Base-by-base conservation (phyloP, 2,113 vertebrate species). In the Coptodon rendalli region DNA sequence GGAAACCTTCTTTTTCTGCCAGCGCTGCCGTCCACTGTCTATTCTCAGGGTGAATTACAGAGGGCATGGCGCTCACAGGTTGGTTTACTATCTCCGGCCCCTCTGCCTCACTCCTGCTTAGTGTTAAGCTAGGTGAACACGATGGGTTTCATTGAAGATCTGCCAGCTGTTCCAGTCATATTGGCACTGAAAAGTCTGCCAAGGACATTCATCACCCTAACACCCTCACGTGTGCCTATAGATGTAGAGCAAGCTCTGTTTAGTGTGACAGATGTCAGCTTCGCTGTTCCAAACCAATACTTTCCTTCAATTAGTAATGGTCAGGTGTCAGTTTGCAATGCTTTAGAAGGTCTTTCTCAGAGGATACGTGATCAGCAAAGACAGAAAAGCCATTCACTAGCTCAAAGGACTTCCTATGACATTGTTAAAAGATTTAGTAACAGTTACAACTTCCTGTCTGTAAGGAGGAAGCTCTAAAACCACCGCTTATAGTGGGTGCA, bases 241-340 rank as follows among this genome's bases (percentile, higher is more conserved):
- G 87, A 93, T 89, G 91, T 92, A 90, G 93, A 92, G 89, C 91
- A 86, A 93, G 90, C 80, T 84, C 83, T 91, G 86, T 90, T 93
- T 90, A 89, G 90, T 88, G 90, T 86, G 87, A 94, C 92, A 94
- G 88, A 95, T 94, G 93, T 94, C 89, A 83, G 61, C 90, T 73
- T 89, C 19, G 22, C 83, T 91, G 68, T 93, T 93, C 93, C 92
- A 90, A 93, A 94, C 38, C 86, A 53, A 87, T 86, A 86, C 88
- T 88, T 90, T 80, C 54, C 87, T 96, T 97, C 94, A 97, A 97
- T 98, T 97, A 97, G 96, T 98, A 93, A 97, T 95, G 94, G 93
- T 87, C 89, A 87, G 94, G 96, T 95, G 94, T 96, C 96, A 84
- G 92, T 86, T 96, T 96, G 92, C 95, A 87, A 94, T 92, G 94